phyloP scores from a whole-genome alignment of 1,140 invertebrate species.

The Eumaeus atala region DNA sequence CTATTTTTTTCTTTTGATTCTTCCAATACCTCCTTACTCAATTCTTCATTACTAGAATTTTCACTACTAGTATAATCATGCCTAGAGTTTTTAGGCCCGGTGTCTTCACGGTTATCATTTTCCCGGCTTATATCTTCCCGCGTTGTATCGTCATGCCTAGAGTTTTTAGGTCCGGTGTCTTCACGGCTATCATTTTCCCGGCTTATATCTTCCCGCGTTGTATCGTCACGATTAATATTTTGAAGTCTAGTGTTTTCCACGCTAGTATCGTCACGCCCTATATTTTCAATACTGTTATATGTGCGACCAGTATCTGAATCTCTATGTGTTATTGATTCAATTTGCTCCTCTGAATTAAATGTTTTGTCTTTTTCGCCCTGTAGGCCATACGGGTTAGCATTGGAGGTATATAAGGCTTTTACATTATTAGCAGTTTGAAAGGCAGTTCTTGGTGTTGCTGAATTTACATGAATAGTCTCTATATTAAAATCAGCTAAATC shows the following conservation, averaged over 20 bases:
- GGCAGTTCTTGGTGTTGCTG: neutral
- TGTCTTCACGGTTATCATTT: too few relatives aligned
- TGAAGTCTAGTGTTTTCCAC: neutral
- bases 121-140: too few relatives aligned
- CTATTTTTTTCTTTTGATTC: conserved; percentile 12
- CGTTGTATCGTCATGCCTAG: too few relatives aligned
- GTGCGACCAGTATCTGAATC: too few relatives aligned
- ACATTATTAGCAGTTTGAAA: neutral
- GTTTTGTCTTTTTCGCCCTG: neutral
- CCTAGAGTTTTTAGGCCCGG: neutral
- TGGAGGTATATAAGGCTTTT: too few relatives aligned
- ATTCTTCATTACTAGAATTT: neutral
- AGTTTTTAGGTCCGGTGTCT: neutral
- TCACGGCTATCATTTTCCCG: neutral
- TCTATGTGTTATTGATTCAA: too few relatives aligned
- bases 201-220: conserved; percentile 6
- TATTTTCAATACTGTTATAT: conserved; percentile 9
- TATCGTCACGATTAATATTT: neutral
- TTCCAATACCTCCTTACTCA: conserved; percentile 5
- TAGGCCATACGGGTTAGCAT: neutral
- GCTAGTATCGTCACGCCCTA: conserved; percentile 18
- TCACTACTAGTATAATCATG: neutral
- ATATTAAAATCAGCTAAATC: conserved; percentile 57
- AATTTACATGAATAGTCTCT: conserved; percentile 31
- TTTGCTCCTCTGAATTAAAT: too few relatives aligned